phyloP scores from a whole-genome alignment of 2,797 vertebrate species.

The Notoglanidium macrostoma region DNA sequence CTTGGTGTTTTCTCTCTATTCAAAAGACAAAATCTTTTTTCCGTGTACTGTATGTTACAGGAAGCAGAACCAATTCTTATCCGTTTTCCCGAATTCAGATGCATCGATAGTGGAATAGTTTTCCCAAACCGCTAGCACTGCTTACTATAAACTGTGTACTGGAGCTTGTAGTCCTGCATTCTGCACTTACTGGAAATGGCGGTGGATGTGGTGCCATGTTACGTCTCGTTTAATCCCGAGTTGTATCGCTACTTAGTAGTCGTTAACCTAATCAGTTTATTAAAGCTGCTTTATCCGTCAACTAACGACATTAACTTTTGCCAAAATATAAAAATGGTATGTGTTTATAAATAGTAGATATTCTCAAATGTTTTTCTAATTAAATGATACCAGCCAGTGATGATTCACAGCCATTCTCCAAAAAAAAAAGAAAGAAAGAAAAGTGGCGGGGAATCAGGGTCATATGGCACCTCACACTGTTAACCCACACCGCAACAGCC shows the following conservation, averaged over 20 bases:
- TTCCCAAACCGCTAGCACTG: too few species aligned
- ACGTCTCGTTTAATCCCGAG: not conserved
- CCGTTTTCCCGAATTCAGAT: too few species aligned
- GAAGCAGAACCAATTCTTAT: too few species aligned
- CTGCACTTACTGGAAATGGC: not conserved
- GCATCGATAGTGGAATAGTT: too few species aligned
- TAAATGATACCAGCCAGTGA: not conserved
- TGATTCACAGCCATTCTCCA: not conserved
- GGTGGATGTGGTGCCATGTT: not conserved
- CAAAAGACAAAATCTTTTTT: too few species aligned
- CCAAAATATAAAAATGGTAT: not conserved
- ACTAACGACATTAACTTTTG: not conserved
- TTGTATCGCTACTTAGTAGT: too few species aligned
- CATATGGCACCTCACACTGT: too few species aligned
- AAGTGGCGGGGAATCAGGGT: too few species aligned
- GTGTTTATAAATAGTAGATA: not conserved
- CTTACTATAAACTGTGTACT: not conserved
- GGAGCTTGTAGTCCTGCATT: not conserved
- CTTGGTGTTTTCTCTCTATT: not conserved
- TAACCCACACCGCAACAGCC: not conserved
- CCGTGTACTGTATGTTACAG: too few species aligned
- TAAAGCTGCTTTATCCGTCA: too few species aligned
- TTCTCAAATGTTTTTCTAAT: not conserved
- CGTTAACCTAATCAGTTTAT: not conserved
- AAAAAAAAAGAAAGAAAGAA: too few species aligned